Percentiles rank a stretch among this genome's conserved stretches.
These are phyloP conservation scores for Drosophila pectinifera DNA, from an alignment of 1,140 invertebrate species.

Conservation along the genomic window DNA sequence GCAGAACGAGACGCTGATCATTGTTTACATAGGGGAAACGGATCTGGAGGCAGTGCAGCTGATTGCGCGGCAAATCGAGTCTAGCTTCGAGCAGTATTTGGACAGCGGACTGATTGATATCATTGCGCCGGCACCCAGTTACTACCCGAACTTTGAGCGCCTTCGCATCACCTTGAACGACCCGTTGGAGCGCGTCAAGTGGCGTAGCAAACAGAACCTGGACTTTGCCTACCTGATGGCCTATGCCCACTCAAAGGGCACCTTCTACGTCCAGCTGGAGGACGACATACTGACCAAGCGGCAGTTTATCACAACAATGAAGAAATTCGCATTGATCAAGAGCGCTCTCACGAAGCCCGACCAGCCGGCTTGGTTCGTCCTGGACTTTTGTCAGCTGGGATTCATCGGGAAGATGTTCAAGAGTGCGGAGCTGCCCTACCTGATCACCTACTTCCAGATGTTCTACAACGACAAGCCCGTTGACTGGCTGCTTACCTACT, in stretches of 20 bases:
- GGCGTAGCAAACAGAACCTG: slow-evolving; percentile 98
- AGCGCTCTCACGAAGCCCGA: slow-evolving; percentile 88
- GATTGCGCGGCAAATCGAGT: slow-evolving; percentile 91
- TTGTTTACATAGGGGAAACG: slow-evolving; percentile 96
- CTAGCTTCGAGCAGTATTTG: slow-evolving; percentile 91
- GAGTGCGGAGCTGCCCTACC: slow-evolving; percentile 93
- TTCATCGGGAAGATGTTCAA: slow-evolving; percentile 98
- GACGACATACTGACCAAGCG: slow-evolving; percentile 97
- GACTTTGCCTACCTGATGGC: slow-evolving; percentile 99
- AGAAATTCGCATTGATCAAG: slow-evolving; percentile 93
- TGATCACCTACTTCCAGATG: slow-evolving; percentile 96
- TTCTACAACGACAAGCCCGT: slow-evolving; percentile 97
- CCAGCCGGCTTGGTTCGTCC: slow-evolving; percentile 93
- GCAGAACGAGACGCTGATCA: slow-evolving; percentile 92
- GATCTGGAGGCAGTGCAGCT: slow-evolving; percentile 90
- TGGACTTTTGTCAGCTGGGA: slow-evolving; percentile 97
- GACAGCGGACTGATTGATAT: slow-evolving; percentile 95
- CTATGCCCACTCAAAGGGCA: slow-evolving; percentile 93
- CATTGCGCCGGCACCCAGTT: slow-evolving; percentile 92
- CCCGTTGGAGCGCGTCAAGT: slow-evolving; percentile 93
- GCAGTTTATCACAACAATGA: slow-evolving; percentile 94
- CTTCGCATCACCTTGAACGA: slow-evolving; percentile 94
- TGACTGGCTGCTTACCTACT: slow-evolving; percentile 97
- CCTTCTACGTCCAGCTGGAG: slow-evolving; percentile 95
- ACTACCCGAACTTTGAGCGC: slow-evolving; percentile 95